Conservation (phyloP, 2,888 invertebrate species). For the Coelopa pilipes region DNA sequence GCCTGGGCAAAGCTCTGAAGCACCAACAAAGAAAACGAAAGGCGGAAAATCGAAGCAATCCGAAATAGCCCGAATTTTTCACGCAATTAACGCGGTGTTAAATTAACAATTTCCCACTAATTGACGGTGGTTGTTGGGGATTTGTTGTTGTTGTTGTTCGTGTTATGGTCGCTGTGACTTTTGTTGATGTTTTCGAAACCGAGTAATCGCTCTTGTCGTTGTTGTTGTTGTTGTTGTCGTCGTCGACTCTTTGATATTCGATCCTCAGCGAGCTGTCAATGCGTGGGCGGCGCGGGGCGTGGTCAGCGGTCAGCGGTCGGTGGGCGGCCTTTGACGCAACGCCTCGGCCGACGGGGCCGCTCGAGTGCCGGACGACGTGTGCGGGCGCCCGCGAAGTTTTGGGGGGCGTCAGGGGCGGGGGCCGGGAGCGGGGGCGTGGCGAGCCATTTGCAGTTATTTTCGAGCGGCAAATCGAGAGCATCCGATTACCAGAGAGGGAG, state of each 20-base stretch:
- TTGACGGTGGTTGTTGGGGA: conserved; percentile 16
- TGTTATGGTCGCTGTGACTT: background rate
- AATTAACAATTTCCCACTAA: conserved; percentile 32
- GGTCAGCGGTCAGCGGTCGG: no score
- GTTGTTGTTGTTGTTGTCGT: no score
- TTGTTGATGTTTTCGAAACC: no score
- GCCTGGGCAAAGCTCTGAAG: background rate
- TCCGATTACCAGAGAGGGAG: conserved; percentile 42
- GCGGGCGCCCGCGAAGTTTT: background rate
- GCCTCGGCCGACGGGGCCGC: background rate
- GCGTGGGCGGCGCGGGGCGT: no score
- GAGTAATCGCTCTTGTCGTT: no score
- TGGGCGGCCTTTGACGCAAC: no score
- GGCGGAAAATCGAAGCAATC: background rate
- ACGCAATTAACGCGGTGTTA: conserved; percentile 28
- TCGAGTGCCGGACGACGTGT: background rate
- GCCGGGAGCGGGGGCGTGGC: background rate
- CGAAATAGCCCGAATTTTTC: background rate
- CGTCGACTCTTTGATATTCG: conserved; percentile 31
- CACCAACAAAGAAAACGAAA: conserved; percentile 13
- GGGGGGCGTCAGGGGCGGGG: background rate
- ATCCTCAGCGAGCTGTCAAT: background rate
- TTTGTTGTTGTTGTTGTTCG: background rate
- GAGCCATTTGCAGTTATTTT: background rate
- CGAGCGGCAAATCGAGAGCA: conserved; percentile 38